Evolutionary conservation across 2,888 invertebrate species (phyloP).

Genomic region (Ophonus ardosiacus): DNA sequence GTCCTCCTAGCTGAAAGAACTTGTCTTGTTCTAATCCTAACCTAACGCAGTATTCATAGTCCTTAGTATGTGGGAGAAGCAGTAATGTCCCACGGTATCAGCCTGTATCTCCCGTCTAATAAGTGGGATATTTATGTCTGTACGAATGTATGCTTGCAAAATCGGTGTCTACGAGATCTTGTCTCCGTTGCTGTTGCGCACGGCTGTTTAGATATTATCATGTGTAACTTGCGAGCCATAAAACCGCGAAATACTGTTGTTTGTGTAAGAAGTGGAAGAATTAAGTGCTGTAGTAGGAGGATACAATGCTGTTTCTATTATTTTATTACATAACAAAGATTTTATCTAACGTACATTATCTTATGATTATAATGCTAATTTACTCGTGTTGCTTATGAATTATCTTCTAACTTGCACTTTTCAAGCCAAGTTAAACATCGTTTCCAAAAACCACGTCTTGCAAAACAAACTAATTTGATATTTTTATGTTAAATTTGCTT

Average conservation of each 20-base stretch:
- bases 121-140: constrained; percentile 49
- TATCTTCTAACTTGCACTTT: not conserved
- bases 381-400: constrained; percentile 1
- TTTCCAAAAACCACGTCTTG: not conserved
- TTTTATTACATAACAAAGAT: constrained; percentile 42
- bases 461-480: not conserved
- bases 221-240: constrained; percentile 42
- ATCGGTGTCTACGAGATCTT: constrained; percentile 36
- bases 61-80: not conserved
- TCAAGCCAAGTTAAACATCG: not conserved
- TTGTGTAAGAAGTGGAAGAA: constrained; percentile 49
- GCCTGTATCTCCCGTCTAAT: constrained; percentile 25
- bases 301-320: constrained; percentile 46
- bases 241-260: constrained; percentile 46
- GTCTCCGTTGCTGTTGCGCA: constrained; percentile 23
- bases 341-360: constrained; percentile 29
- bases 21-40: too few relatives aligned
- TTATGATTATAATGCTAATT: constrained; percentile 26
- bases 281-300: constrained; percentile 47
- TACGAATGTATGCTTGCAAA: constrained; percentile 42
- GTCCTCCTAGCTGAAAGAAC: not conserved
- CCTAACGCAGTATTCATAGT: not conserved
- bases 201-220: constrained; percentile 47
- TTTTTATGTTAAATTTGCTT: not conserved
- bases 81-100: constrained; percentile 23